Conservation (phyloP, 2,113 vertebrate species). For the Monopterus albus region DNA sequence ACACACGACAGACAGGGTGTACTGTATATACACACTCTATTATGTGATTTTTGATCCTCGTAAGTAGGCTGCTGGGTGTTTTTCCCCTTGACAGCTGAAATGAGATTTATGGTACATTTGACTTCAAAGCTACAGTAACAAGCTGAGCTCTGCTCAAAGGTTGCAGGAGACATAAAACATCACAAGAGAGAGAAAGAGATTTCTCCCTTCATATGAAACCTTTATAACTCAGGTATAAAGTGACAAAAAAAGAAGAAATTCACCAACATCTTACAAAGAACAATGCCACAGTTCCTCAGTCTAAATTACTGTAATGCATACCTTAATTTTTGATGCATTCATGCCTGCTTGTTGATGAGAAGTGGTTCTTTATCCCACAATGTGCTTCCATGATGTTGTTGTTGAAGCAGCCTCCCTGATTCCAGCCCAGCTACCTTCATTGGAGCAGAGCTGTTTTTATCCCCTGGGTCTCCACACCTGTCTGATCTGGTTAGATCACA, state of each 20-base stretch:
- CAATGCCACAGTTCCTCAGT: too few species aligned
- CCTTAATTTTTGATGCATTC: not conserved
- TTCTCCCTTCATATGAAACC: not conserved
- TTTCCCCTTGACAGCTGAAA: too few species aligned
- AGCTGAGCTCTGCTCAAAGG: constrained; percentile 5
- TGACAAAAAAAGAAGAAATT: not conserved
- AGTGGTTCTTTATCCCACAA: not conserved
- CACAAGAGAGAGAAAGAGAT: not conserved
- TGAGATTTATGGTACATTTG: not conserved
- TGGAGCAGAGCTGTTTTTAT: constrained; percentile 8
- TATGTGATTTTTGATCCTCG: too few species aligned
- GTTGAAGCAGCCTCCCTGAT: not conserved
- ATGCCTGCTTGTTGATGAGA: not conserved
- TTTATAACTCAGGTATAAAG: not conserved
- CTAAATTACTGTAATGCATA: not conserved
- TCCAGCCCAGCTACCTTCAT: not conserved
- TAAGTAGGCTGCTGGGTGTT: too few species aligned
- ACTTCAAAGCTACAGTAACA: constrained; percentile 23
- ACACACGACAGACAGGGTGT: too few species aligned
- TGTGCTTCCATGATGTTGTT: not conserved
- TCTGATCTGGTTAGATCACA: constrained; percentile 50
- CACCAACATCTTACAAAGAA: not conserved
- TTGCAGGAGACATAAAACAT: not conserved
- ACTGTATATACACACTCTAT: too few species aligned
- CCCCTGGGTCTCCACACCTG: constrained; percentile 34